Evolutionary conservation across 2,888 invertebrate species (phyloP).

Genomic region (Torymus texanus): DNA sequence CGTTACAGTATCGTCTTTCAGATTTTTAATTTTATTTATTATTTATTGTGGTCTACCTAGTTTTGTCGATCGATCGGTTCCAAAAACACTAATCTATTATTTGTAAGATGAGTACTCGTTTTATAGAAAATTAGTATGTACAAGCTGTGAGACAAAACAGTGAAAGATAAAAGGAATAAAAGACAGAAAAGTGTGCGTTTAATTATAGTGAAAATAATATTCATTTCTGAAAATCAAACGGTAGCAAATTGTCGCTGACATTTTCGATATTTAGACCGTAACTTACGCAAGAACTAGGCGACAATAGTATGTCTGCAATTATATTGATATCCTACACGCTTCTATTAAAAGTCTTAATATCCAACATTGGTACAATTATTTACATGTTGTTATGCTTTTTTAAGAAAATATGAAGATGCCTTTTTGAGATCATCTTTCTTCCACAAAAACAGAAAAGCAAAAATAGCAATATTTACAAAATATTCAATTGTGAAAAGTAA

Average conservation of each 20-base stretch:
- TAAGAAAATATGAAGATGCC: constrained; percentile 56
- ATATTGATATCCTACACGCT: constrained; percentile 40
- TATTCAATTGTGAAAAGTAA: constrained; percentile 52
- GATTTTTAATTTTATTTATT: constrained; percentile 19
- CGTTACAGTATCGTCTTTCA: constrained; percentile 45
- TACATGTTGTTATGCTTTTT: constrained; percentile 50
- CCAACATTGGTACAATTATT: constrained; percentile 54
- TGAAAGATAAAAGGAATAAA: constrained; percentile 43
- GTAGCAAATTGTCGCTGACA: constrained; percentile 20
- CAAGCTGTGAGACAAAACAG: constrained; percentile 52
- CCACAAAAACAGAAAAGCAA: constrained; percentile 50
- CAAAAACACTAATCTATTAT: constrained; percentile 25
- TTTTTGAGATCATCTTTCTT: constrained; percentile 51
- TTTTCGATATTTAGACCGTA: constrained; percentile 48
- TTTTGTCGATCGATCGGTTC: constrained; percentile 40
- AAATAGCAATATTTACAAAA: constrained; percentile 56
- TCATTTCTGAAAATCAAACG: constrained; percentile 17
- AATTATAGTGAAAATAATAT: constrained; percentile 36
- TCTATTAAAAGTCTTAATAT: constrained; percentile 52
- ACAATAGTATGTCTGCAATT: constrained; percentile 17
- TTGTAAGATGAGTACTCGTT: constrained; percentile 18
- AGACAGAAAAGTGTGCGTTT: constrained; percentile 46
- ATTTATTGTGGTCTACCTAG: constrained; percentile 41
- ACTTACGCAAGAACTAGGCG: constrained; percentile 45
- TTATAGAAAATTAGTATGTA: constrained; percentile 52